Evolutionary conservation across 2,888 invertebrate species (phyloP).

Genomic region (Abrostola triplasia): DNA sequence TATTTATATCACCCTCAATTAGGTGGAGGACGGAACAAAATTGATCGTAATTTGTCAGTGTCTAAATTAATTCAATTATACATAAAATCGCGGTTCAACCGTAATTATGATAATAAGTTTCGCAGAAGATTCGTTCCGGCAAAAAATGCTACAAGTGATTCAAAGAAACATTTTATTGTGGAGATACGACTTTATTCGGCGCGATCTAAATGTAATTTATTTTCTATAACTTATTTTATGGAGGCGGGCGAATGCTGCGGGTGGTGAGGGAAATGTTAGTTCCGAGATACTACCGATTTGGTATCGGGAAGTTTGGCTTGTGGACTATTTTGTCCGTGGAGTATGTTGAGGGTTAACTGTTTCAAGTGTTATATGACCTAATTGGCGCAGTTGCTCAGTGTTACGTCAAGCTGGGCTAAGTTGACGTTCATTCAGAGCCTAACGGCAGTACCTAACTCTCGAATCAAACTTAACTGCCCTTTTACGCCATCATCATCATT

Average conservation of each 20-base stretch:
- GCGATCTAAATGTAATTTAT: slow-evolving; percentile 49
- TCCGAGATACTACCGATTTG: slow-evolving; percentile 31
- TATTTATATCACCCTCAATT: slow-evolving; percentile 30
- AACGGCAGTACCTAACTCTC: too few relatives aligned
- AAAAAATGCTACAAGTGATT: slow-evolving; percentile 30
- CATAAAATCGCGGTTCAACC: slow-evolving; percentile 32
- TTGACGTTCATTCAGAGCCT: too few relatives aligned
- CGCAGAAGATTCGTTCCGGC: slow-evolving; percentile 20
- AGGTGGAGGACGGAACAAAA: slow-evolving; percentile 32
- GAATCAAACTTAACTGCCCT: too few relatives aligned
- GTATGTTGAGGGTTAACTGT: too few relatives aligned
- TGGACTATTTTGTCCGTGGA: slow-evolving; percentile 39
- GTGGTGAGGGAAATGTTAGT: slow-evolving; percentile 27
- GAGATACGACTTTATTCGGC: slow-evolving; percentile 50
- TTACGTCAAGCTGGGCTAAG: too few relatives aligned
- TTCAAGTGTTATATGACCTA: too few relatives aligned
- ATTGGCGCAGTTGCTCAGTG: too few relatives aligned
- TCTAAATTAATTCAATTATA: slow-evolving; percentile 48
- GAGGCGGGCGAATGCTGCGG: slow-evolving; percentile 39
- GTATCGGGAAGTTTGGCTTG: slow-evolving; percentile 41
- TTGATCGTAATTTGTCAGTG: slow-evolving; percentile 37
- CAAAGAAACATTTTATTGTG: slow-evolving; percentile 23
- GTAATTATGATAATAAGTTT: slow-evolving; percentile 47
- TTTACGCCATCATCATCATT: too few relatives aligned
- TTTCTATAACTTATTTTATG: slow-evolving; percentile 56